Conservation (phyloP, 1,140 invertebrate species). For the Augochlora pura region DNA sequence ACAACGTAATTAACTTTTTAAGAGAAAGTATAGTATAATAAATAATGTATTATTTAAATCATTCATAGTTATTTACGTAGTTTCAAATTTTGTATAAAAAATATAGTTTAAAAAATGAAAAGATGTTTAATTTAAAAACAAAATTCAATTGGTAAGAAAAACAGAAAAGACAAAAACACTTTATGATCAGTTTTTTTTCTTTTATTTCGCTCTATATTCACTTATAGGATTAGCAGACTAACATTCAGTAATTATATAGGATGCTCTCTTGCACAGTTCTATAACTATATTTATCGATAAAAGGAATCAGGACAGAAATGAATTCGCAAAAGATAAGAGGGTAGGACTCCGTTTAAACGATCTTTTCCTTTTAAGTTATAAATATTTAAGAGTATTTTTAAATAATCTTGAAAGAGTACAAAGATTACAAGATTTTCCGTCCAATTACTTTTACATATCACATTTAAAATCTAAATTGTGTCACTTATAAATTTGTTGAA, state of each 20-base stretch:
- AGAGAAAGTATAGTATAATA: too few relatives aligned
- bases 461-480: background rate
- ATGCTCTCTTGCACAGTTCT: constrained; percentile 36
- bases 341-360: constrained; percentile 34
- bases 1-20: too few relatives aligned
- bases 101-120: background rate
- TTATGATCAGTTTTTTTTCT: constrained; percentile 21
- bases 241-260: constrained; percentile 44
- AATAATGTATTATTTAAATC: too few relatives aligned
- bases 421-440: background rate
- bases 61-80: too few relatives aligned
- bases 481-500: background rate
- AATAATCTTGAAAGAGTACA: background rate
- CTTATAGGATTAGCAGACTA: constrained; percentile 43
- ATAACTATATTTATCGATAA: constrained; percentile 26
- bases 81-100: too few relatives aligned
- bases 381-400: background rate
- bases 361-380: background rate
- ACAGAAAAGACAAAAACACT: constrained; percentile 1
- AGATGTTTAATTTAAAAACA: background rate
- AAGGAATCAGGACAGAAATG: constrained; percentile 3
- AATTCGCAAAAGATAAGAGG: constrained; percentile 24
- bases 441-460: background rate
- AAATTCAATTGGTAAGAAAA: background rate
- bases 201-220: constrained; percentile 37